Evolutionary conservation across 1,140 invertebrate genomes (phyloP), one percentile per base, ranked within the genome.

Genomic region (Aphidius ervi): DNA sequence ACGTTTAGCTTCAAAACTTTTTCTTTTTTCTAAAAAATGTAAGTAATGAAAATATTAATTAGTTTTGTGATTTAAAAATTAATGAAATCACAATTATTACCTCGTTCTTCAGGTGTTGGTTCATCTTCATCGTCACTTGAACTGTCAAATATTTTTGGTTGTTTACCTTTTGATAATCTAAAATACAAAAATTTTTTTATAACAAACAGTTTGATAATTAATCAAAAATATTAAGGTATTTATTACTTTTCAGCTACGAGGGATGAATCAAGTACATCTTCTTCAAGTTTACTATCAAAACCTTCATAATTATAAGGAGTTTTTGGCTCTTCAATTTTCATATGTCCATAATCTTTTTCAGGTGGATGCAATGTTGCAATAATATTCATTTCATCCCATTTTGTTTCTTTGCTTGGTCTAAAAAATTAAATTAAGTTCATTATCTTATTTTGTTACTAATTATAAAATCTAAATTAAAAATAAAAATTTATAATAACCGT

Each of bases 371-470:
- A 87, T 5, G 98, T 99, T 60, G 95, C 95, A 68, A 99, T 84
- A 64, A 99, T 99, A 81, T 99, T 99, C 88, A 98, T 95, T 83
- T 99, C 97, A 83, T 99, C 97, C 85, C 95, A 98, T 84, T 95
- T 93, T 77, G 93, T 94, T 76, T 88, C 88, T 81, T 90, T 92
- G 63, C 79, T 81, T 70, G 86, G 85, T 77, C 84, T 87, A 71
- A n/a, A 69, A 67, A 61, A 74, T 41, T 52, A 20, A 37, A 9
- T 37, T 8, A 52, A 52, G 8, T 8, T 37, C 2, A 10, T 43
- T 7, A 10, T 8, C 0, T 43, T 43, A 3, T 3, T 43, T 43
- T 10, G 7, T 43, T 10, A 43, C 7, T 8, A 43, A 43, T 3
- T 10, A 8, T 10, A 43, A 10, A 43, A 43, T 9, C 4, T 7